Base-by-base conservation (phyloP, 2,797 vertebrate genomes). In the Sebastes trivittatus region DNA sequence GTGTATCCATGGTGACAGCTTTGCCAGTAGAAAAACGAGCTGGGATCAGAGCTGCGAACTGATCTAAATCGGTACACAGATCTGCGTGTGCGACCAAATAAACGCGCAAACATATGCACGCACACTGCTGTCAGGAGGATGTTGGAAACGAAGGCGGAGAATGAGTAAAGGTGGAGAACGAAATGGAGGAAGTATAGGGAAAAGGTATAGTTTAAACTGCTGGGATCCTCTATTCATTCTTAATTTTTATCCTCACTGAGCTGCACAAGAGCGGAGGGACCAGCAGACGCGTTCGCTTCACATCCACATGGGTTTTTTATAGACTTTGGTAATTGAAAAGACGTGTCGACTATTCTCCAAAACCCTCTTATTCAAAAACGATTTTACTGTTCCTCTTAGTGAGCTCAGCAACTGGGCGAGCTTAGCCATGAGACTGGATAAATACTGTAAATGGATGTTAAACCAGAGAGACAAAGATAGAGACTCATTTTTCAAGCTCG, bases 1-100 rank as follows among this genome's bases (percentile, higher is more conserved):
- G 64, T 46, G 91, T 93, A 82, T 76, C 91, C 86, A 93, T 93
- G 91, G 88, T 27, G 81, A 94, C 91, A 75, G 88, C 81, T 80
- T 91, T 85, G 84, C 75, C 56, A 22, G 76, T 60, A 87, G 77
- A 87, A 85, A 90, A 91, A 70, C 61, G 30, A 93, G 82, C 87
- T 63, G 60, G 72, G 72, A 60, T 63, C 49, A 71, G 82, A 70
- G 76, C 67, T 55, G 72, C 72, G 68, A 78, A 81, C 29, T 58
- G 66, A 92, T 77, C 46, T 25, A 78, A 90, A 88, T 75, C 36
- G 64, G 67, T 59, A 49, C 36, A 70, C 74, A 77, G 60, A 82
- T 73, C 66, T 38, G 4, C 16, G 4, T 29, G 30, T 58, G 22
- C 22, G 56, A 46, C 14, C n/a, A 14, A 73, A 87, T 59, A 59